A percentile compares a stretch with the other conserved stretches of the same genome.
Conservation (phyloP, 2,113 vertebrate genomes). For the Barbus barbus region DNA sequence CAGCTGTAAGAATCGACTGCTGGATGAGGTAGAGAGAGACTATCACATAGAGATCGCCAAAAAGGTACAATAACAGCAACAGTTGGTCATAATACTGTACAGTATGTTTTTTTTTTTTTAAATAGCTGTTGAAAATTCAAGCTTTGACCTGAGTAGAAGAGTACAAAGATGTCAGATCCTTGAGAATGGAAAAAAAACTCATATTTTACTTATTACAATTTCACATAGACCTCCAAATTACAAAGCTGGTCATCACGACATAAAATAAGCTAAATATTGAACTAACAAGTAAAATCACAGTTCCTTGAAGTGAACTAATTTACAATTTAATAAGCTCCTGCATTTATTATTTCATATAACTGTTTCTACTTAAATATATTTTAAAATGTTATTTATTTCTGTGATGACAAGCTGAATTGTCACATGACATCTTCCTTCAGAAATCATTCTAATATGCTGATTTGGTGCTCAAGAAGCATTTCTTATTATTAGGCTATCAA, state of each 20-base stretch:
- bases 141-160: neutral
- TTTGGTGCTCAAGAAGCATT: neutral
- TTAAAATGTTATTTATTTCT: too few species aligned
- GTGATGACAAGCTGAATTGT: too few species aligned
- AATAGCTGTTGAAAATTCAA: neutral
- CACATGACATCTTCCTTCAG: too few species aligned
- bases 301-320: neutral
- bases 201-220: too few species aligned
- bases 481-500: neutral
- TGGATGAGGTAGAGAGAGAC: conserved; percentile 91
- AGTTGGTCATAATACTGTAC: neutral
- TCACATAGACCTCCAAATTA: neutral
- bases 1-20: conserved; percentile 95
- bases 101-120: neutral
- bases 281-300: neutral
- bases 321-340: neutral
- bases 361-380: too few species aligned
- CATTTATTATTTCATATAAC: too few species aligned
- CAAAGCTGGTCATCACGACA: neutral
- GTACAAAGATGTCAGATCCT: too few species aligned
- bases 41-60: conserved; percentile 91
- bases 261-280: neutral
- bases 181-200: too few species aligned
- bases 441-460: neutral
- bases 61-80: conserved; percentile 78